Percentiles rank a stretch among this genome's conserved stretches.
These are phyloP conservation scores for Sminthurinus aureus DNA, from an alignment of 2,888 invertebrate genomes.

Conservation along the genomic window DNA sequence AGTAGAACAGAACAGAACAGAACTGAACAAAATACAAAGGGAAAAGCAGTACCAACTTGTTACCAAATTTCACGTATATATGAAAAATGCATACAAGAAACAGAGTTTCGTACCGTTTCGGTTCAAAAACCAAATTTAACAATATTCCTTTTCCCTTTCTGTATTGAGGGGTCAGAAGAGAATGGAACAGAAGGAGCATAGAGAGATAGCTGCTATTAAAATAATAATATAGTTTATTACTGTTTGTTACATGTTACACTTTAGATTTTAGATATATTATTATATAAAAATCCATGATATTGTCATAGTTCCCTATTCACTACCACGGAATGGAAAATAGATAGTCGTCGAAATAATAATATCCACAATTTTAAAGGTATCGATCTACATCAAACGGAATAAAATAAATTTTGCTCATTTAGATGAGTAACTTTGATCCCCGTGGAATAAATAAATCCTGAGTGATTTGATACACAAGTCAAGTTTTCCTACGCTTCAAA, in stretches of 20 bases:
- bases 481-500: not conserved
- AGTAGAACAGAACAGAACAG: not conserved
- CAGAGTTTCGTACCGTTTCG: not conserved
- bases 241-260: not conserved
- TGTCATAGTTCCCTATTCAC: too few relatives aligned
- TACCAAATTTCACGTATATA: not conserved
- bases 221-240: constrained; percentile 1
- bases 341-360: too few relatives aligned
- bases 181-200: too few relatives aligned
- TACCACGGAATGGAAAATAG: not conserved
- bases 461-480: not conserved
- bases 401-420: not conserved
- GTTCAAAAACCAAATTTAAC: constrained; percentile 29
- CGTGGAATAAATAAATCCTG: not conserved
- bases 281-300: too few relatives aligned
- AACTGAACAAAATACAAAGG: not conserved
- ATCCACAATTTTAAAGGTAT: not conserved
- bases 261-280: too few relatives aligned
- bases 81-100: not conserved
- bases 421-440: not conserved
- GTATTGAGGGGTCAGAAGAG: constrained; percentile 1
- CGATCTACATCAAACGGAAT: not conserved
- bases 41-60: not conserved
- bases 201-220: not conserved
- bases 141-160: constrained; percentile 10